A percentile compares a stretch with the other conserved stretches of the same genome.
Evolutionary conservation across 2,797 vertebrate species (phyloP).

Genomic region (Dermochelys coriacea): DNA sequence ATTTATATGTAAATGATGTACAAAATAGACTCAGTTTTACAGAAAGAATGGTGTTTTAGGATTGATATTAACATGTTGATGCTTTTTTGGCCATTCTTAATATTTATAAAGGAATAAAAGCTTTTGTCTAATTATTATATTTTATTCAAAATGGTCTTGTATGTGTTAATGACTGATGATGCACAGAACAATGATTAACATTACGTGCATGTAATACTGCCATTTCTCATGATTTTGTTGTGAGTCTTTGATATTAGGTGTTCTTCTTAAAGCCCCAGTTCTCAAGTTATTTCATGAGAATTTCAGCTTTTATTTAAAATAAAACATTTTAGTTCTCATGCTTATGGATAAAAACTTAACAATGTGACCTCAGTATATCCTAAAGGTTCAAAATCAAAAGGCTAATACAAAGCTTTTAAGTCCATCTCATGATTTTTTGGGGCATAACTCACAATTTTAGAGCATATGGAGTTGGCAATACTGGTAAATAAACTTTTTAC

Average conservation of each 20-base stretch:
- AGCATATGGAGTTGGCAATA: neutral
- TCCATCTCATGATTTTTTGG: neutral
- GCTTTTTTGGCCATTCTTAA: neutral
- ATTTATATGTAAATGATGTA: neutral
- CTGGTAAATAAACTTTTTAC: constrained; percentile 24
- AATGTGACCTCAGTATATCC: rapidly evolving
- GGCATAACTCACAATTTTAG: neutral
- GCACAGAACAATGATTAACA: neutral
- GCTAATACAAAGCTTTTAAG: neutral
- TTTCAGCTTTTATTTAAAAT: neutral
- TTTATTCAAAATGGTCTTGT: neutral
- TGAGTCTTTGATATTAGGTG: neutral
- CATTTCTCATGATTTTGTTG: neutral
- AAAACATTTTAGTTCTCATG: neutral
- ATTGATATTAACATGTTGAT: neutral
- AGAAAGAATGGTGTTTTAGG: neutral
- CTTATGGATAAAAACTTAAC: neutral
- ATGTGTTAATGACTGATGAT: neutral
- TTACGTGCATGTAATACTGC: neutral
- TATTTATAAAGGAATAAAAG: neutral
- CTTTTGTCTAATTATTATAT: neutral
- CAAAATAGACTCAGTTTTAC: neutral
- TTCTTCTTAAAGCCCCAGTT: neutral
- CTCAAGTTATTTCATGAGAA: neutral
- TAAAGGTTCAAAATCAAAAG: constrained; percentile 5